Evolutionary conservation across 2,888 invertebrate genomes (phyloP), one percentile per base, ranked within the genome.

Genomic region (Urechis unicinctus): DNA sequence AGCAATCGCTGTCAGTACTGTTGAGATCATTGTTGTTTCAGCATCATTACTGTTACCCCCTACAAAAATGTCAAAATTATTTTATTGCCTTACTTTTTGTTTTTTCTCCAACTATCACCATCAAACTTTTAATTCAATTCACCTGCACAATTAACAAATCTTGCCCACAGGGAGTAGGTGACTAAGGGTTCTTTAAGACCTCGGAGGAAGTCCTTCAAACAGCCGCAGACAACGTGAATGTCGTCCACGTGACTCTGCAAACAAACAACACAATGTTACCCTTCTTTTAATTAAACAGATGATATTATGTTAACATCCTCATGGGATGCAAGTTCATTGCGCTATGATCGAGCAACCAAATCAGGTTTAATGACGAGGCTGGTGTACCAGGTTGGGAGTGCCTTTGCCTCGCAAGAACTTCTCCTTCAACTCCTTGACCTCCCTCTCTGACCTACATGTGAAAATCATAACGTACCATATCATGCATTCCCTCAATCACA

Each of bases 201-300:
- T 3, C 92, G 85, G 55, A 98, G 82, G 79, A 98, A 98, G 79
- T 92, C 90, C 81, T 97, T 98, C 47, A 98, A 82, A 59, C 91
- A 90, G 46, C 95, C 91, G 78, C 95, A 94, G 31, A 98, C 82
- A 0, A 89, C 89, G 78, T 95, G 87, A 29, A 95, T 83, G 74
- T 98, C 78, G 56, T 63, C 62, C 29, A 75, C 67, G 53, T 67
- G 64, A 17, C 68, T 66, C 75, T 75, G 66, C 24, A 67, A 66
- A 25, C 28, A 56, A 45, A 17, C 13, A 21, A 13, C 17, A 45
- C 17, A 17, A n/a, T n/a, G n/a, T n/a, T n/a, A n/a, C n/a, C n/a
- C n/a, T n/a, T n/a, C n/a, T n/a, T n/a, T n/a, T n/a, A n/a, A n/a
- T n/a, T n/a, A n/a, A n/a, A n/a, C n/a, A n/a, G n/a, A n/a, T n/a